Conservation (phyloP, 2,113 vertebrate genomes). For the Typhlomys cinereus region DNA sequence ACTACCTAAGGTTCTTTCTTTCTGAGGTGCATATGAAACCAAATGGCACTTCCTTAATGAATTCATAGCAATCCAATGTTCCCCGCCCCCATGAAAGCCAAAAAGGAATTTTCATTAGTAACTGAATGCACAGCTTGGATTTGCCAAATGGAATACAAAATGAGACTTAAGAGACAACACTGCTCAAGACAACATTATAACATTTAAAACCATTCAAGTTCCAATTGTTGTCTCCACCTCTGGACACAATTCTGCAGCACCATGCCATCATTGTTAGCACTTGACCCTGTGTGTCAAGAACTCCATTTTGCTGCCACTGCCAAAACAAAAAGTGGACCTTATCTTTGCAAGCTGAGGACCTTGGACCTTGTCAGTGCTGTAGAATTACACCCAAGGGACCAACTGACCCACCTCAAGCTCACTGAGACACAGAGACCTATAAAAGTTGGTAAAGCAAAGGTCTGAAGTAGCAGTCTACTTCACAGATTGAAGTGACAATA, state of each 20-base stretch:
- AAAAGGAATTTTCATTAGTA: neutral
- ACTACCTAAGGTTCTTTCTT: too few relatives aligned
- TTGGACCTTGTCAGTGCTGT: neutral
- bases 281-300: neutral
- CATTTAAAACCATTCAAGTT: conserved; percentile 21
- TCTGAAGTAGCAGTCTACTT: neutral
- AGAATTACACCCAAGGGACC: neutral
- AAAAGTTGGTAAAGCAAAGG: neutral
- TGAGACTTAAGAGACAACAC: conserved; percentile 14
- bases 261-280: neutral
- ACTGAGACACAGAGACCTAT: neutral
- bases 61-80: neutral
- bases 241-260: neutral
- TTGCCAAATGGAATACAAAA: neutral
- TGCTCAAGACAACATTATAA: neutral
- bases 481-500: neutral
- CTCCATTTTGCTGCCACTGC: neutral
- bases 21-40: too few relatives aligned
- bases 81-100: neutral
- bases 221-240: neutral
- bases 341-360: neutral
- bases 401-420: neutral
- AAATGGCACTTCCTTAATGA: neutral
- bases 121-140: neutral
- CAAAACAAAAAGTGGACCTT: neutral